Evolutionary conservation across 2,113 vertebrate species (phyloP).

Genomic region (Prolemur simus): DNA sequence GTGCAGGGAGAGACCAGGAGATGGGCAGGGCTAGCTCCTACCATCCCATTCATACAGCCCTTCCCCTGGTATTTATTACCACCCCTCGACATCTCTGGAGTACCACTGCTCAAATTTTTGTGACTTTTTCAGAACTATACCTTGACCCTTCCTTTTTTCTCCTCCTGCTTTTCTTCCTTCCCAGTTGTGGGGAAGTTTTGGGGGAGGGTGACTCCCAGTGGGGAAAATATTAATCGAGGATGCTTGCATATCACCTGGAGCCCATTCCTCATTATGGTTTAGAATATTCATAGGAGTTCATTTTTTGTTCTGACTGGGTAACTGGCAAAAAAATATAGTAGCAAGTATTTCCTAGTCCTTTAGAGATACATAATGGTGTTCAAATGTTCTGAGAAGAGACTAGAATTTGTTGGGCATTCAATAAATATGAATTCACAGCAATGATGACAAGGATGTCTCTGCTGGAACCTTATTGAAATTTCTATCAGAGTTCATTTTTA

Average conservation of each 20-base stretch:
- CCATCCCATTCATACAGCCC: neutral
- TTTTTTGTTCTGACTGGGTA: slow-evolving; percentile 27
- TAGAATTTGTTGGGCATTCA: slow-evolving; percentile 29
- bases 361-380: slow-evolving; percentile 2
- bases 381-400: slow-evolving; percentile 29
- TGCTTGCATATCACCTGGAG: neutral
- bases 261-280: neutral
- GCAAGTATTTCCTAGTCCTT: neutral
- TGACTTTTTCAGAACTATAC: neutral
- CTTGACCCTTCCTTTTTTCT: neutral
- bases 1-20: neutral
- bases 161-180: neutral
- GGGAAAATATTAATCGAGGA: slow-evolving; percentile 32
- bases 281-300: slow-evolving; percentile 37
- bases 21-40: neutral
- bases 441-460: slow-evolving; percentile 42
- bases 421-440: slow-evolving; percentile 51
- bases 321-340: slow-evolving; percentile 39
- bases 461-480: slow-evolving; percentile 47
- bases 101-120: neutral
- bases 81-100: neutral
- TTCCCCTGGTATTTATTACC: neutral
- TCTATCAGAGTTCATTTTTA: slow-evolving; percentile 35
- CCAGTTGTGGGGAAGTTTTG: neutral
- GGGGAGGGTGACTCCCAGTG: neutral